Percentiles rank a stretch among this genome's conserved stretches.
phyloP scores from a whole-genome alignment of 2,888 invertebrate species.

The Mesoligia furuncula region DNA sequence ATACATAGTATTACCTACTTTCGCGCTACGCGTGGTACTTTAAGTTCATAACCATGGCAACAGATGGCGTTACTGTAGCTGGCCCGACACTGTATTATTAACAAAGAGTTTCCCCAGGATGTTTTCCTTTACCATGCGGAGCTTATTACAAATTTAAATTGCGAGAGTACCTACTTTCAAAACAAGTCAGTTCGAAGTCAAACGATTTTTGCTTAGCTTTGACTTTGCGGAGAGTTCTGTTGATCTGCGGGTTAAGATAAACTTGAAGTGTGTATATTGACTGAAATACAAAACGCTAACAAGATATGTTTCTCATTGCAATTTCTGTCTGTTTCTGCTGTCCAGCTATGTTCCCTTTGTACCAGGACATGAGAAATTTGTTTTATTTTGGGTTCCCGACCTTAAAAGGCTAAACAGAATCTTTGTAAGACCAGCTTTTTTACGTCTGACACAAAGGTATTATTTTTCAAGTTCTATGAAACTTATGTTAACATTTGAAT shows the following conservation, averaged over 20 bases:
- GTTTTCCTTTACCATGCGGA: slow-evolving; percentile 44
- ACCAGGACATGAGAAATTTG: neutral
- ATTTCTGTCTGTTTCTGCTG: neutral
- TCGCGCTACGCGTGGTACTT: slow-evolving; percentile 15
- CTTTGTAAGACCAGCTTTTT: neutral
- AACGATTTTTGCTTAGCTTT: slow-evolving; percentile 34
- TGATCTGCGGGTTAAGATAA: slow-evolving; percentile 15
- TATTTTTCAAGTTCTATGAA: neutral
- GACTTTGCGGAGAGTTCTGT: slow-evolving; percentile 41
- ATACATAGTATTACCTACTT: slow-evolving; percentile 18
- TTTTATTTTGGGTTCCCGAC: neutral
- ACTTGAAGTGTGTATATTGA: neutral
- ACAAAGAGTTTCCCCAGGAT: slow-evolving; percentile 34
- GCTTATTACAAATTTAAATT: slow-evolving; percentile 64
- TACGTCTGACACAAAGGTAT: neutral
- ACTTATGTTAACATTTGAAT: neutral
- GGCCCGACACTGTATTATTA: slow-evolving; percentile 44
- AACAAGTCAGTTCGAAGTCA: slow-evolving; percentile 51
- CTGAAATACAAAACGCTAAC: neutral
- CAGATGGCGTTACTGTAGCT: slow-evolving; percentile 55
- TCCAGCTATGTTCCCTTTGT: neutral
- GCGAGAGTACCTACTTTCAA: slow-evolving; percentile 32
- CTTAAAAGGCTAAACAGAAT: neutral
- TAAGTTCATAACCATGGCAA: slow-evolving; percentile 41
- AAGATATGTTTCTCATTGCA: neutral